Evolutionary conservation across 2,888 invertebrate genomes (phyloP).

Genomic region (Archips crataeganus): DNA sequence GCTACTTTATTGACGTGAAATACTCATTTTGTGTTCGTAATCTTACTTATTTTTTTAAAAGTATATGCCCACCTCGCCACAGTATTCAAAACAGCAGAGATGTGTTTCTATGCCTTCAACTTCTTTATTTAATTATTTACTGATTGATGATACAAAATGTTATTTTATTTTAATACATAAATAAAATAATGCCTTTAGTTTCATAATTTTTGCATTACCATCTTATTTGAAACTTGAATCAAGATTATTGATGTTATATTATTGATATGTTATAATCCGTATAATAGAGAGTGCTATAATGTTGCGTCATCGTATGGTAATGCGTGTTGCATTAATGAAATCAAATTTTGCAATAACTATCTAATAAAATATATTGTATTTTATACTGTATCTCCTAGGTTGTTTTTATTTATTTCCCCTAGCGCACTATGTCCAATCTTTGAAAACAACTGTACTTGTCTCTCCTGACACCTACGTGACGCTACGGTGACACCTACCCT

Average conservation of each 20-base stretch:
- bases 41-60: neutral
- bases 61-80: slow-evolving; percentile 16
- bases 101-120: slow-evolving; percentile 2
- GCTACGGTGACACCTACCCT: too few species aligned
- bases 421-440: too few species aligned
- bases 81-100: slow-evolving; percentile 27
- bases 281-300: slow-evolving; percentile 31
- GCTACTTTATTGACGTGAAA: slow-evolving; percentile 1
- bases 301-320: slow-evolving; percentile 34
- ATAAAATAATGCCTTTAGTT: slow-evolving; percentile 18
- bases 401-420: slow-evolving; percentile 23
- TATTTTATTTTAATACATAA: slow-evolving; percentile 19
- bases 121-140: slow-evolving; percentile 4
- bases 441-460: too few species aligned
- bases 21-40: slow-evolving; percentile 14
- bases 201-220: slow-evolving; percentile 13
- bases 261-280: slow-evolving; percentile 40
- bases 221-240: slow-evolving; percentile 23
- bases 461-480: too few species aligned
- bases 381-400: slow-evolving; percentile 28
- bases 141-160: slow-evolving; percentile 5
- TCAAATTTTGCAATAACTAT: slow-evolving; percentile 42
- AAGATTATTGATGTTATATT: slow-evolving; percentile 31
- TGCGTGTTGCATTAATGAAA: slow-evolving; percentile 42
- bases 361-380: slow-evolving; percentile 41